Percentiles rank a stretch among this genome's conserved stretches.
Evolutionary conservation across 2,113 vertebrate genomes (phyloP).

Genomic region (Tyrannus savana): DNA sequence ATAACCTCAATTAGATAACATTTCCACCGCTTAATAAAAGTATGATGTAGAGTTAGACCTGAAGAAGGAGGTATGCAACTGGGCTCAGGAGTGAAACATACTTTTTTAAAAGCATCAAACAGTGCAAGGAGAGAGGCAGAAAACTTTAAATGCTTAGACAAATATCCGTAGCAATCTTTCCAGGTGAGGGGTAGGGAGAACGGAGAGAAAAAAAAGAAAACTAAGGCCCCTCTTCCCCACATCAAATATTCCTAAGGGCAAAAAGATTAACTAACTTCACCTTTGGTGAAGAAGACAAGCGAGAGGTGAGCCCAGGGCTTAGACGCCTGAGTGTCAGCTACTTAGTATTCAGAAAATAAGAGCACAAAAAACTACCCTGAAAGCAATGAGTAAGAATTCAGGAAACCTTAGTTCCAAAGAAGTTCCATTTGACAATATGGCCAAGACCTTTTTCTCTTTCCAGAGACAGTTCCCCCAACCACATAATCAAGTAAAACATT

Average conservation of each 20-base stretch:
- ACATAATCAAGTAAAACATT: neutral
- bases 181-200: neutral
- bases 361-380: neutral
- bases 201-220: neutral
- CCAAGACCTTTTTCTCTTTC: neutral
- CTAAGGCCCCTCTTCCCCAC: rapidly evolving
- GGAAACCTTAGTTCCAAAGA: neutral
- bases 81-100: neutral
- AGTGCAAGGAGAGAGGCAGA: neutral
- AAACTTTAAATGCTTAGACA: neutral
- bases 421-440: neutral
- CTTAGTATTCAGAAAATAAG: neutral
- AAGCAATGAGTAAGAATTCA: neutral
- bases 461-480: neutral
- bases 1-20: neutral
- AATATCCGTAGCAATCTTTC: neutral
- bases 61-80: neutral
- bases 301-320: neutral
- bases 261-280: neutral
- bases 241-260: neutral
- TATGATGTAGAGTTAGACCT: neutral
- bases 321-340: neutral
- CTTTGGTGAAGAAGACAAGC: neutral
- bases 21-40: neutral
- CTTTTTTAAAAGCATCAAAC: neutral